Base-by-base conservation (phyloP, 2,888 invertebrate genomes). In the Andrena bucephala region DNA sequence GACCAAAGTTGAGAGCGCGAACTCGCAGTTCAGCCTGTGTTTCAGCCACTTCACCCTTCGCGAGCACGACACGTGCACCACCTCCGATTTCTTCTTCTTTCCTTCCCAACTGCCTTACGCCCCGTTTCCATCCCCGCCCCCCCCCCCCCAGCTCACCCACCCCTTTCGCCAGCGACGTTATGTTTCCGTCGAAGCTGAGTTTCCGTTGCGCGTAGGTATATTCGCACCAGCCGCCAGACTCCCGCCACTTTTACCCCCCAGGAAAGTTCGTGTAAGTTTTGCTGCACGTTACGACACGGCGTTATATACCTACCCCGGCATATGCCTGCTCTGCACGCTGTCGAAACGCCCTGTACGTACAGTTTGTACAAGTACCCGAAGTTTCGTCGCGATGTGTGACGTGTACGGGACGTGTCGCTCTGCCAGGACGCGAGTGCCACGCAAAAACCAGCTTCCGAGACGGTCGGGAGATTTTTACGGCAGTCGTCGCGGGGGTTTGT, bases 281-380 rank as follows among this genome's bases (percentile, higher is more conserved):
- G 77, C 81, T 70, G 81, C 57, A 24, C 78, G 83, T 86, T 88
- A 84, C 87, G 81, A 77, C 77, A 27, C 57, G 78, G 57, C 57
- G 78, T 77, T 69, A 66, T 85, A 78, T 80, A 77, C 85, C 81
- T 77, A 75, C 77, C 68, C 77, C 70, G 13, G 71, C 75, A 77
- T 74, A 69, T 42, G 79, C 78, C 54, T 72, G 71, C 81, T 79
- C 84, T 67, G 10, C 80, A 78, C 76, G 79, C 83, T 86, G 81
- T 86, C 85, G 86, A 89, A 90, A 90, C 85, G 86, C 83, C 83
- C 85, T 85, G 89, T 88, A 88, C 81, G 84, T 86, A 87, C 90
- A 90, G 89, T 92, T 92, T 92, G 90, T 89, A 91, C 89, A 90
- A 90, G 87, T 89, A 88, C 86, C 77, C 83, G 36, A 83, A 92